These are phyloP conservation scores for Plemyria rubiginata DNA, from an alignment of 2,888 invertebrate species.

Conservation along the genomic window DNA sequence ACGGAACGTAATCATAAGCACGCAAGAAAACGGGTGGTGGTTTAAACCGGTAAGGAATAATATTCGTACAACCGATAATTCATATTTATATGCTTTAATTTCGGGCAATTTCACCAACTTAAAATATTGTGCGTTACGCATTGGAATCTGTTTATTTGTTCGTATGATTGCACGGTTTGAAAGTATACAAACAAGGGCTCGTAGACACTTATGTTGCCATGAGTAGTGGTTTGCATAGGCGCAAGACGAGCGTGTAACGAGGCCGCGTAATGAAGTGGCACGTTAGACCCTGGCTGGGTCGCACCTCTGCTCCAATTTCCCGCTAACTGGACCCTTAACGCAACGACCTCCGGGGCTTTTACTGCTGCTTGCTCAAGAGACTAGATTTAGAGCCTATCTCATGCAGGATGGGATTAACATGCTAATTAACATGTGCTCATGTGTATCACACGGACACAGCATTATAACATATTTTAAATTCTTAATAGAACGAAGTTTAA, in stretches of 20 bases:
- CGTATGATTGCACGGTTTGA: constrained; percentile 11
- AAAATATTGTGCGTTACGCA: constrained; percentile 46
- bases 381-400: constrained; percentile 36
- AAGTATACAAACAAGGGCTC: constrained; percentile 19
- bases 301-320: constrained; percentile 69
- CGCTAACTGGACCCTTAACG: constrained; percentile 71
- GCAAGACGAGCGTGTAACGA: constrained; percentile 63
- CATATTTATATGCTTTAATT: constrained; percentile 77
- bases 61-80: constrained; percentile 79
- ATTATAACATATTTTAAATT: neutral
- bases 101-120: constrained; percentile 62
- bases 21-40: constrained; percentile 72
- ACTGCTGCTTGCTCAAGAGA: constrained; percentile 52
- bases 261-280: constrained; percentile 73
- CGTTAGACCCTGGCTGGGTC: constrained; percentile 64
- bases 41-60: constrained; percentile 66
- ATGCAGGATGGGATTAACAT: constrained; percentile 39
- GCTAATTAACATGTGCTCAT: constrained; percentile 36
- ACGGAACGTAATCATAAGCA: constrained; percentile 80
- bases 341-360: constrained; percentile 63
- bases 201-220: constrained; percentile 21
- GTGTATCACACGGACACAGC: neutral
- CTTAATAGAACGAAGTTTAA: constrained; percentile 14
- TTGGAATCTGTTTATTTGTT: constrained; percentile 25
- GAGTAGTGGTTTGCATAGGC: constrained; percentile 46